These are phyloP conservation scores for Galagoides demidoff DNA, from an alignment of 2,797 vertebrate species.

Conservation along the genomic window DNA sequence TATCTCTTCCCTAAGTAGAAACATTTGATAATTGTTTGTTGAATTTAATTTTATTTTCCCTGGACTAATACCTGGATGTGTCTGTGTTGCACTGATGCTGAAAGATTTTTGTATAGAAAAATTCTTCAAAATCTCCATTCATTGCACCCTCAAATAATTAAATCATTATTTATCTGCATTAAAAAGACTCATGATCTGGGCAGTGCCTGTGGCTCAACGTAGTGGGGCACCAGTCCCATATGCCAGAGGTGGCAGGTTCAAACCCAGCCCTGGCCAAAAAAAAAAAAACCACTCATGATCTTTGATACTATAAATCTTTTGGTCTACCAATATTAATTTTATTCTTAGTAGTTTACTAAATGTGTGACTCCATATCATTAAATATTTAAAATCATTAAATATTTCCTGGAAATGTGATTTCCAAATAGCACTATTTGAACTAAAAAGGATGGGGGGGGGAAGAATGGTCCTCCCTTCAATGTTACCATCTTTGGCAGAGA, in stretches of 20 bases:
- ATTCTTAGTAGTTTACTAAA: constrained; percentile 20
- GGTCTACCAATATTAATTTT: constrained; percentile 11
- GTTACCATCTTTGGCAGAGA: constrained; percentile 6
- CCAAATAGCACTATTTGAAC: constrained; percentile 4
- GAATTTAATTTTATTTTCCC: constrained; percentile 42
- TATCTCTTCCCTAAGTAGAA: not conserved
- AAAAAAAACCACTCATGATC: not conserved
- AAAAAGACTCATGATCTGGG: not conserved
- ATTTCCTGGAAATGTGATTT: constrained; percentile 9
- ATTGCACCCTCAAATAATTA: not conserved
- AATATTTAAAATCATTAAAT: constrained; percentile 10
- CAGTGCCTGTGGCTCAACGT: too few species aligned
- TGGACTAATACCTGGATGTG: not conserved
- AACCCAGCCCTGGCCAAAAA: too few species aligned
- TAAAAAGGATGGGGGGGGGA: not conserved
- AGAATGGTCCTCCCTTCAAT: not conserved
- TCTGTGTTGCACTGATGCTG: not conserved
- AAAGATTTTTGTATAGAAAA: constrained; percentile 28
- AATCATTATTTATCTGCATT: not conserved
- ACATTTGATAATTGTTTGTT: not conserved
- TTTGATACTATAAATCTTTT: constrained; percentile 1
- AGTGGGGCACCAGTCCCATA: too few species aligned
- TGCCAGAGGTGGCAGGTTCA: too few species aligned
- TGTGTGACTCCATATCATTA: not conserved
- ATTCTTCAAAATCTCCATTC: not conserved